Conservation (phyloP, 2,888 invertebrate genomes). For the Syritta pipiens region DNA sequence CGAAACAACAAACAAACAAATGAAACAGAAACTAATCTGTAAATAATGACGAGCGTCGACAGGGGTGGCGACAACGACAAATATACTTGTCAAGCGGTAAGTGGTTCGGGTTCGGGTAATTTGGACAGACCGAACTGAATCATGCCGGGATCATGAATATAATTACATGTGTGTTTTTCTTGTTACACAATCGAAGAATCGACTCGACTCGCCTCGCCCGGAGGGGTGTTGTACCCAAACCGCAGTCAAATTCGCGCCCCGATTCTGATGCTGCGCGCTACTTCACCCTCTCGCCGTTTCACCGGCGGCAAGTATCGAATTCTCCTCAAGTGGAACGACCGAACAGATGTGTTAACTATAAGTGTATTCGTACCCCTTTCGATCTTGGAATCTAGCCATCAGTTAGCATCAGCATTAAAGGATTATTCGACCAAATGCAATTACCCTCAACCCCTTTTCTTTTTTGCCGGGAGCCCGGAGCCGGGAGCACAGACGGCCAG, state of each 20-base stretch:
- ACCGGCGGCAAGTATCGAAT: background rate
- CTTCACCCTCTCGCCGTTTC: conserved; percentile 42
- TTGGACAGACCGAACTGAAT: conserved; percentile 46
- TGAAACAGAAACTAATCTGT: conserved; percentile 66
- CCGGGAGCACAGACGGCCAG: conserved; percentile 27
- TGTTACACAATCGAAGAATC: conserved; percentile 69
- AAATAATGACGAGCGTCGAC: conserved; percentile 62
- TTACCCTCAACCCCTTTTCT: conserved; percentile 75
- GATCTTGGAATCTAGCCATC: conserved; percentile 71
- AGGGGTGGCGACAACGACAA: conserved; percentile 45
- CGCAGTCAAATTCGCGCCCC: conserved; percentile 65
- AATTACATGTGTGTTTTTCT: conserved; percentile 68
- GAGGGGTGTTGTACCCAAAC: conserved; percentile 60
- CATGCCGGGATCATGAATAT: conserved; percentile 58
- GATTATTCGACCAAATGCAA: conserved; percentile 79
- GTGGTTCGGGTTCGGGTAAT: conserved; percentile 56
- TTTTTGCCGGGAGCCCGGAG: conserved; percentile 26
- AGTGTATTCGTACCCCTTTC: conserved; percentile 77
- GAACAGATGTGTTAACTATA: conserved; percentile 79
- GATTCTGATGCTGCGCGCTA: conserved; percentile 35
- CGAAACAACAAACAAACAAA: conserved; percentile 58
- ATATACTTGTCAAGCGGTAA: conserved; percentile 56
- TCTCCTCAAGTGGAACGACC: conserved; percentile 77
- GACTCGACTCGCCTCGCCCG: conserved; percentile 56
- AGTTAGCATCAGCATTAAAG: conserved; percentile 78